Base-by-base conservation (phyloP, 2,113 vertebrate genomes). In the Lynx canadensis region DNA sequence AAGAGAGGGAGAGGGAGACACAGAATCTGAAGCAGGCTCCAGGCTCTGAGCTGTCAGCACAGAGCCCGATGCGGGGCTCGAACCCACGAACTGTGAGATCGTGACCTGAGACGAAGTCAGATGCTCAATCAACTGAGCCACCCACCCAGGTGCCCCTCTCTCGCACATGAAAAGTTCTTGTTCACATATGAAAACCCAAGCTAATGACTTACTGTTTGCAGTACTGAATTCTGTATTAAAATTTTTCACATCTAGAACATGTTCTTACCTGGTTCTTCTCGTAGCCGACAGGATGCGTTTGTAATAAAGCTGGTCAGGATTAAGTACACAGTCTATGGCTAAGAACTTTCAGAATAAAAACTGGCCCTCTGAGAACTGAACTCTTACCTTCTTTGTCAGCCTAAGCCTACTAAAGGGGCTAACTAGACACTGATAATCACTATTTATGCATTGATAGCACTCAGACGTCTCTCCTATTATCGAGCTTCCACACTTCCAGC, bases 331-430 rank as follows among this genome's bases (percentile, higher is more conserved):
- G 10, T 68, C 81, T 38, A 66, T 25, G 12, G 52, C 60, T 95
- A 97, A 94, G 78, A 92, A 74, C 31, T 91, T 94, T 91, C 23
- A 87, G 55, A 89, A 92, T 92, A 74, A 95, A 93, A 91, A 71
- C 25, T 65, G 45, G 76, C 69, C 68, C 65, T 84, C 41, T 81
- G n/a, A 68, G 41, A 94, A 92, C 36, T 31, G 9, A 97, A 80
- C 38, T 90, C 52, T 60, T 80, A 78, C 14, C 57, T 97, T 92
- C 57, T 94, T 50, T 84, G 87, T n/a, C 84, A 95, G 76, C 90
- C 55, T 60, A 92, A 41, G 25, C 63, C 90, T 81, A 94, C 31
- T 66, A 48, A 74, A 79, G 27, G 50, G 31, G 91, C 48, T 96
- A 92, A 90, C 48, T 57, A 90, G 81, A 97, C 36, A n/a, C 16